Conservation (phyloP, 2,888 invertebrate genomes). For the Tetranychus piercei region DNA sequence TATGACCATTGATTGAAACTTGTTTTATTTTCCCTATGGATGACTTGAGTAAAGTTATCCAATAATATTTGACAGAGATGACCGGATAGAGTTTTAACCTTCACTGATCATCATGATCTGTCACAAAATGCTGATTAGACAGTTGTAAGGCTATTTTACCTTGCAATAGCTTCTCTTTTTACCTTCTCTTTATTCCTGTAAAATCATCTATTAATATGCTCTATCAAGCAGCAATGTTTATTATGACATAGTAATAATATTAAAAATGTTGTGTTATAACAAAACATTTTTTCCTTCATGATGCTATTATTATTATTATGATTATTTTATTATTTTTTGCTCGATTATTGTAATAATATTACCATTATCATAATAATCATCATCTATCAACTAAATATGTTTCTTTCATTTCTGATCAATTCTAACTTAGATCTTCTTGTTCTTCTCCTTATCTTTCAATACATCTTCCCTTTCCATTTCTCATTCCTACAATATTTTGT, state of each 20-base stretch:
- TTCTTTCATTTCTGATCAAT: not conserved
- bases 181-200: not conserved
- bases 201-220: not conserved
- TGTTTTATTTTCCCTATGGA: not conserved
- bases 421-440: not conserved
- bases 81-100: not conserved
- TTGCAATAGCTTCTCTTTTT: not conserved
- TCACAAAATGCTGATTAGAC: not conserved
- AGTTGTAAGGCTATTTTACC: not conserved
- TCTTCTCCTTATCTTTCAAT: not conserved
- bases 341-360: no score
- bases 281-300: no score
- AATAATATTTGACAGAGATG: not conserved
- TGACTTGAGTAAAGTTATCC: not conserved
- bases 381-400: not conserved
- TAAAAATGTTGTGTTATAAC: no score
- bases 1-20: no score
- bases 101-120: not conserved
- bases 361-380: not conserved
- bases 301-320: not conserved
- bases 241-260: no score
- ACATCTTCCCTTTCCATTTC: no score
- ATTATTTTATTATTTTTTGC: not conserved
- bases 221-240: not conserved
- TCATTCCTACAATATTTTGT: no score